These are phyloP conservation scores for Eupelmus urozonus DNA, from an alignment of 2,888 invertebrate species.

Conservation along the genomic window DNA sequence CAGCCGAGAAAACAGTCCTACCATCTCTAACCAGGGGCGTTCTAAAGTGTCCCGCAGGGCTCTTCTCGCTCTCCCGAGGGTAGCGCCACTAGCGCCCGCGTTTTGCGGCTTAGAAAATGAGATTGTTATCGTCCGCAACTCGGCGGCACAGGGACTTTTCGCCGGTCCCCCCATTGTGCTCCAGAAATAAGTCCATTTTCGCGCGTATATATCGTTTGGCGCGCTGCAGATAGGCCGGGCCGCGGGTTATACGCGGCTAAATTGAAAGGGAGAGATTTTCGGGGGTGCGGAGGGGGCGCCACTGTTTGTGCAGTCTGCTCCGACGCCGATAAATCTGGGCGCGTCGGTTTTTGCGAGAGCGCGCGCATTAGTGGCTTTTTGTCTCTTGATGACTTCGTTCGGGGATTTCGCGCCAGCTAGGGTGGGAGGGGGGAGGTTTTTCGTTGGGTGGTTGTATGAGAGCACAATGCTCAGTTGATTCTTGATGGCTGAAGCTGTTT, in stretches of 20 bases:
- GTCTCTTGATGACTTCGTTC: conserved; percentile 46
- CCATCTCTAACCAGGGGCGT: conserved; percentile 1
- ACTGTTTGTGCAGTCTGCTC: conserved; percentile 41
- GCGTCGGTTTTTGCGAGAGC: conserved; percentile 19
- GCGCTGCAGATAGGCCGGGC: conserved; percentile 15
- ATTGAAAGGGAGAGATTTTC: conserved; percentile 44
- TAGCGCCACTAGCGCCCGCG: too few species aligned
- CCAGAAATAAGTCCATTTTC: conserved; percentile 58
- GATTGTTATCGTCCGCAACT: conserved; percentile 53
- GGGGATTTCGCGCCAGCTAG: too few species aligned
- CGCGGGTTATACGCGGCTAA: conserved; percentile 18
- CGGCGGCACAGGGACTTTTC: conserved; percentile 28
- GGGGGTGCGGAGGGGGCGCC: background rate
- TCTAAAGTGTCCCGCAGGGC: background rate
- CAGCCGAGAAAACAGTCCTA: conserved; percentile 1
- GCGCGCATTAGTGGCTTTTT: conserved; percentile 55
- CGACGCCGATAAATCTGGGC: conserved; percentile 51
- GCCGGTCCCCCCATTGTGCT: conserved; percentile 39
- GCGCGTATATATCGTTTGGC: conserved; percentile 21
- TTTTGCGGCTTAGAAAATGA: conserved; percentile 60
- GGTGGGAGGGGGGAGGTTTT: too few species aligned
- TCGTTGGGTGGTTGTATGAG: conserved; percentile 1
- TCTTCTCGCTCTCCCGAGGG: too few species aligned
- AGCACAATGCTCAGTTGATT: conserved; percentile 41
- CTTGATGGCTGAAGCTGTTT: conserved; percentile 7